Evolutionary conservation across 2,797 vertebrate genomes (phyloP).

Genomic region (Chiloscyllium punctatum): DNA sequence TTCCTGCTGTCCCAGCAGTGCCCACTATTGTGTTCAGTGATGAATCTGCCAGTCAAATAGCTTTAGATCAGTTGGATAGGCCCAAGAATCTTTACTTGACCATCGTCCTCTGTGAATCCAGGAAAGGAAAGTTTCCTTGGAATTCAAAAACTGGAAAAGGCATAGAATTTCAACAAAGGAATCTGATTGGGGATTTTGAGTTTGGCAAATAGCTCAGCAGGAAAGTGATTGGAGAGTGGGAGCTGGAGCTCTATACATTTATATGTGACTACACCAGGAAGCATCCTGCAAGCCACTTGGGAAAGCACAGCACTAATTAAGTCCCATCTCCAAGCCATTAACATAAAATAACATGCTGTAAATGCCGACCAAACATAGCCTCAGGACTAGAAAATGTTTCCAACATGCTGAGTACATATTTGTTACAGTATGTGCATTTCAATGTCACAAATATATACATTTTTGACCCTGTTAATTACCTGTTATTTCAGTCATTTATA

Average conservation of each 20-base stretch:
- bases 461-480: neutral
- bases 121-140: neutral
- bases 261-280: neutral
- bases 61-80: neutral
- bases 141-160: neutral
- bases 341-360: neutral
- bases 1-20: too few species aligned
- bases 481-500: neutral
- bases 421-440: neutral
- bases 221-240: neutral
- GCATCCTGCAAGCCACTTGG: neutral
- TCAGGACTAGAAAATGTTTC: neutral
- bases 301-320: slow-evolving; percentile 18
- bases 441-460: slow-evolving; percentile 15
- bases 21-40: too few species aligned
- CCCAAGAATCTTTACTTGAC: too few species aligned
- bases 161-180: neutral
- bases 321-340: neutral
- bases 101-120: neutral
- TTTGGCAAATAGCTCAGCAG: neutral
- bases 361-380: slow-evolving; percentile 5
- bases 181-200: neutral
- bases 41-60: too few species aligned
- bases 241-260: neutral
- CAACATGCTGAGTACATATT: neutral